Evolutionary conservation across 2,888 invertebrate genomes (phyloP), one percentile per base, ranked within the genome.

Genomic region (Saturnia japonica): DNA sequence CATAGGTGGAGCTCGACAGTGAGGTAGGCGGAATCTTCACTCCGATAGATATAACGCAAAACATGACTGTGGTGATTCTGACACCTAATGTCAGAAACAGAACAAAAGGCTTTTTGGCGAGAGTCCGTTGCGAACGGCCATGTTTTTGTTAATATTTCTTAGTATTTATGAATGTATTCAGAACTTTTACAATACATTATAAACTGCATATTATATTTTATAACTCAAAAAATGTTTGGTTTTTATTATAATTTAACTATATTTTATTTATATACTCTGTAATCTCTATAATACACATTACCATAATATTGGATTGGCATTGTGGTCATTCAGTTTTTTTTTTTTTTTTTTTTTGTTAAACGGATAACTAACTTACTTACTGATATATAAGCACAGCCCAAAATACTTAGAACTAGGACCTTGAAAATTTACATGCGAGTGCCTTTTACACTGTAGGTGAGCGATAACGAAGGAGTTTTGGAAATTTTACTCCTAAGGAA

Each of bases 21-120:
- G 66, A 54, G 28, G 68, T 68, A 68, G 71, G 71, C 71, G 71
- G 67, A 47, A 70, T 70, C 70, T 67, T 70, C 42, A 69, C 28
- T 70, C 67, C 67, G 34, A 42, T 70, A 70, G 67, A 67, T 70
- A 68, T 68, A 54, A 54, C 67, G 54, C 66, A 54, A 70, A 67
- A 70, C 66, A 70, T 70, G 64, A 70, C 70, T 42, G 42, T 67
- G 25, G 54, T 70, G 70, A 67, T 57, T 67, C 70, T 70, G 70
- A 70, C 70, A 70, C 40, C 68, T 68, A 68, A 64, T 64, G 64
- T 64, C 64, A 64, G 64, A 64, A 40, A 40, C 64, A 51, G 42
- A 68, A 68, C 28, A 51, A 57, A 68, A 68, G 64, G 64, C 64
- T 64, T 19, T 64, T 64, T 64, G n/a, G 64, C 64, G 64, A 40